These are phyloP conservation scores for Rhizoglyphus robini DNA, from an alignment of 1,140 invertebrate genomes.

Conservation along the genomic window DNA sequence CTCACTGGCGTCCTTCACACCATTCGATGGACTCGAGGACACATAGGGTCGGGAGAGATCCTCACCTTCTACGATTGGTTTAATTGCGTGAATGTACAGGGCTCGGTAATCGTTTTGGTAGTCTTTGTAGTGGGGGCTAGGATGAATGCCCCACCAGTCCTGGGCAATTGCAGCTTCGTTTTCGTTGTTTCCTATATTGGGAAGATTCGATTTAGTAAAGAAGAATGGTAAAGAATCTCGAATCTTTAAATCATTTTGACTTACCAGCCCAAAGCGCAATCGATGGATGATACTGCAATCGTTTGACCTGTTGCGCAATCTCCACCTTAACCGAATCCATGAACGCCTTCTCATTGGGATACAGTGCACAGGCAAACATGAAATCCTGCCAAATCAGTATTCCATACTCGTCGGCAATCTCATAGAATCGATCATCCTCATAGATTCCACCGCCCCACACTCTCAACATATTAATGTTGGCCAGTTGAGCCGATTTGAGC, in stretches of 20 bases:
- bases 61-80: conserved; percentile 45
- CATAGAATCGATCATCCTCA: conserved; percentile 81
- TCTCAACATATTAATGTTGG: conserved; percentile 82
- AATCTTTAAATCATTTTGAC: no score
- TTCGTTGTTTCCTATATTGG: conserved; percentile 98
- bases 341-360: conserved; percentile 61
- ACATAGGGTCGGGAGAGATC: conserved; percentile 54
- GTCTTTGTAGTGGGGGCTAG: no score
- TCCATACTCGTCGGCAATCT: conserved; percentile 41
- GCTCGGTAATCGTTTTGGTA: conserved; percentile 56
- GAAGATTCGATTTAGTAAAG: no score
- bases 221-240: no score
- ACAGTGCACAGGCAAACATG: conserved; percentile 94
- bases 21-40: conserved; percentile 85
- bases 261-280: conserved; percentile 50
- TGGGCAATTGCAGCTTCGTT: conserved; percentile 72
- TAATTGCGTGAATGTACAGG: conserved; percentile 65
- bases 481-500: conserved; percentile 53
- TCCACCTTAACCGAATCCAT: conserved; percentile 57
- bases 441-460: conserved; percentile 97
- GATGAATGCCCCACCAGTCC: no score
- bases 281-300: conserved; percentile 75
- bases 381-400: conserved; percentile 50
- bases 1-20: conserved; percentile 53
- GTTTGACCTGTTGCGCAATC: conserved; percentile 61